Base-by-base conservation (phyloP, 1,140 invertebrate genomes). In the Dreissena polymorpha region DNA sequence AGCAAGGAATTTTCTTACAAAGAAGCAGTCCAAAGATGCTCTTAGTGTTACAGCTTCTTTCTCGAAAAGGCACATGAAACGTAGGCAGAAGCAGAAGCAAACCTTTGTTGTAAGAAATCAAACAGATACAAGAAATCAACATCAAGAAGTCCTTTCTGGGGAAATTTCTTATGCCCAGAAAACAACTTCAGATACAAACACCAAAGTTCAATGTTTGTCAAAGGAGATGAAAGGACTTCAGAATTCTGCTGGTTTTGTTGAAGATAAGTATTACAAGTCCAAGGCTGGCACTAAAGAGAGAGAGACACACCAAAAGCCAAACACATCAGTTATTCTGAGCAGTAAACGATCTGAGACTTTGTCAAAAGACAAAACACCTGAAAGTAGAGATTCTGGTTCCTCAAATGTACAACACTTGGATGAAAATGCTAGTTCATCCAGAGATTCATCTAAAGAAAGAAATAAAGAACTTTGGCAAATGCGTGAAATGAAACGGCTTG, bases 191-290 rank as follows among this genome's bases (percentile, higher is more conserved):
- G 10, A 50, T n/a, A 39, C 67, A 6, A 29, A 27, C 6, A 10
- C 18, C 5, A 23, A 21, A 69, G 21, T 29, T 8, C 6, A 64
- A 63, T 18, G 64, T 10, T 21, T 70, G 39, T 55, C 76, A 5
- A 55, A 53, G 60, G 76, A 79, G 39, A 51, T 51, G 76, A 70
- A 69, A 49, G 50, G 67, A 49, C 27, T 79, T 23, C 21, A 23
- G 25, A 79, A 79, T 51, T 79, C 76, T 16, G 76, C 49, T 14
- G 76, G 76, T 16, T 79, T 79, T 70, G 67, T 27, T 27, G 25
- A 70, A 39, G 18, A 49, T 8, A 27, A 70, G 68, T 39, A 49
- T 25, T 25, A 68, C 65, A 68, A 68, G 39, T 18, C 16, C 39
- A 50, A 39, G 10, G 18, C 16, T 39, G 49, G 68, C 27, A n/a